A percentile compares a stretch with the other conserved stretches of the same genome.
Conservation (phyloP, 2,797 vertebrate genomes). For the Acipenser transmontanus region DNA sequence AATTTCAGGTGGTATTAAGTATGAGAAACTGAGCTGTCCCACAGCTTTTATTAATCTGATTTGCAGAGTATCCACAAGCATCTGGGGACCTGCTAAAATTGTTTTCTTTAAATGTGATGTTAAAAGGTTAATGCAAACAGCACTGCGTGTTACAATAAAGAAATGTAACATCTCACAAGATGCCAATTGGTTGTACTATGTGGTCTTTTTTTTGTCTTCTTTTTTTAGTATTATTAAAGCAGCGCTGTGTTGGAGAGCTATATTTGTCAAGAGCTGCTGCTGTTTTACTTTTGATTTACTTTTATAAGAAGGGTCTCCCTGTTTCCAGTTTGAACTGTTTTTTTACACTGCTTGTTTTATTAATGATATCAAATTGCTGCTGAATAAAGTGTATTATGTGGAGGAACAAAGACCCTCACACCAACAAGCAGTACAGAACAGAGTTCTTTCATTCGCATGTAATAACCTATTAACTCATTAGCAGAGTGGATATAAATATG, state of each 20-base stretch:
- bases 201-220: constrained; percentile 42
- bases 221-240: constrained; percentile 40
- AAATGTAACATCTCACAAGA: constrained; percentile 14
- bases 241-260: constrained; percentile 24
- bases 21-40: constrained; percentile 41
- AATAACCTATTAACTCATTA: not conserved
- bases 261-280: not conserved
- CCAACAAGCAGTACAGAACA: not conserved
- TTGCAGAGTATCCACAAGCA: constrained; percentile 44
- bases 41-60: constrained; percentile 55
- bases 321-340: too few relatives aligned
- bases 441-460: not conserved
- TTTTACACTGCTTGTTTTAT: not conserved
- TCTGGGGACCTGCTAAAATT: constrained; percentile 38
- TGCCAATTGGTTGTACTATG: constrained; percentile 40
- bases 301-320: not conserved
- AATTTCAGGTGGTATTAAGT: constrained; percentile 45
- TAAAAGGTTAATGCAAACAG: constrained; percentile 33
- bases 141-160: constrained; percentile 14
- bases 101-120: constrained; percentile 47
- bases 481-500: not conserved
- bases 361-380: not conserved
- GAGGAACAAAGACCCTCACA: not conserved
- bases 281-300: not conserved
- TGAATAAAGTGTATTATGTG: not conserved